Evolutionary conservation across 2,888 invertebrate genomes (phyloP).

Genomic region (Conops quadrifasciatus): DNA sequence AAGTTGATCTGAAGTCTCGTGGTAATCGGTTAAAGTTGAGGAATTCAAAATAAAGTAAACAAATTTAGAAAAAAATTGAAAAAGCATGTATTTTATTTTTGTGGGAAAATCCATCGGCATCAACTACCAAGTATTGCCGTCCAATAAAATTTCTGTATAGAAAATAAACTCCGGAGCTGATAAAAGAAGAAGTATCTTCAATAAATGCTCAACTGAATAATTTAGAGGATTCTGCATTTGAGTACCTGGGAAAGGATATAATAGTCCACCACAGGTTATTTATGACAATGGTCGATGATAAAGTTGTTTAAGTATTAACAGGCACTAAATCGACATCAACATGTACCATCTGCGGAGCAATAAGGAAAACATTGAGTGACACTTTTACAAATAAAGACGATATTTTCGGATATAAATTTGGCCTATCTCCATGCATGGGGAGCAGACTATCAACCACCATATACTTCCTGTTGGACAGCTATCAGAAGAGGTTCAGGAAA

Average conservation of each 20-base stretch:
- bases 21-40: too few species aligned
- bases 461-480: too few species aligned
- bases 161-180: not conserved
- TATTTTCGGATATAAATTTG: constrained; percentile 3
- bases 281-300: not conserved
- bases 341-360: constrained; percentile 1
- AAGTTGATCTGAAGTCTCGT: too few species aligned
- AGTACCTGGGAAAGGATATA: constrained; percentile 12
- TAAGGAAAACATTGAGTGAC: not conserved
- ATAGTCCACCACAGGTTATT: not conserved
- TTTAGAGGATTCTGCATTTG: not conserved
- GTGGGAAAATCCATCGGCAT: not conserved
- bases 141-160: not conserved
- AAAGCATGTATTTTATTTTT: too few species aligned
- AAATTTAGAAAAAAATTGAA: too few species aligned
- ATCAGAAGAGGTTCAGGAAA: too few species aligned
- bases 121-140: not conserved
- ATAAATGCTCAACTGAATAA: not conserved
- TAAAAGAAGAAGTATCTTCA: not conserved
- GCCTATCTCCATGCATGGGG: not conserved
- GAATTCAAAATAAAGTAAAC: too few species aligned
- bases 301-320: not conserved
- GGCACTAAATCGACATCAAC: not conserved
- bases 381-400: constrained; percentile 2
- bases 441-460: too few species aligned